Base-by-base conservation (phyloP, 2,797 vertebrate genomes). In the Phyllotis vaccarum region DNA sequence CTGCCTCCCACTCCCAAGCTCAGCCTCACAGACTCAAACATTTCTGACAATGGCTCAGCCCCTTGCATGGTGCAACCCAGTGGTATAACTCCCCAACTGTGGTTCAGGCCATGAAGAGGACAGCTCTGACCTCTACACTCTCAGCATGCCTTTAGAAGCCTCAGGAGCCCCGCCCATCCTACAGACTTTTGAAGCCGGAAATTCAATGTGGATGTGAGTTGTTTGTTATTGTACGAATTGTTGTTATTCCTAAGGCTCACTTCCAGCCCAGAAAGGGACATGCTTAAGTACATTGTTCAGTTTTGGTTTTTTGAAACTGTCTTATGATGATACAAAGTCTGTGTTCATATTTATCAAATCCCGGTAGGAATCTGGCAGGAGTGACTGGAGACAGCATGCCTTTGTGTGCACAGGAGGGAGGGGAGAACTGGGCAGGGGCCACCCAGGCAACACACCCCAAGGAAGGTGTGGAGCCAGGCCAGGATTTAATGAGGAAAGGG, bases 381-480 rank as follows among this genome's bases (percentile, higher is more conserved):
- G 72, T 62, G 31, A 3, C 31, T 62, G 72, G 72, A 43, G 40
- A 62, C 54, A 11, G 21, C 56, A n/a, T 49, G 49, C 29, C 3
- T 74, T 58, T 14, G n/a, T 74, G 29, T 56, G 85, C 52, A 11
- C 24, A 62, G n/a, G n/a, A n/a, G 70, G 29, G 13, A 62, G 56
- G 58, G 5, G 43, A n/a, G 58, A 37, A 6, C 14, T 22, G 9
- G 78, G 40, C 12, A 75, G 70, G 43, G 58, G 81, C 17, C 46
- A 21, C 54, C 56, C 2, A 10, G 81, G 31, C 58, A 6, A 54
- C 0, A 11, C n/a, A 16, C 0, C 2, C 7, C 2, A 31, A 34
- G 27, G 22, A 3, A 31, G 49, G 19, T 0, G 0, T 46, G 60
- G 87, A 89, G 54, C 66, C 46, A 31, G 66, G 54, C 80, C 88